Percentiles rank a stretch among this genome's conserved stretches.
Evolutionary conservation across 37 sponge, comb jelly and placozoan genomes (phyloP).

Genomic region (Haliclona indistincta): DNA sequence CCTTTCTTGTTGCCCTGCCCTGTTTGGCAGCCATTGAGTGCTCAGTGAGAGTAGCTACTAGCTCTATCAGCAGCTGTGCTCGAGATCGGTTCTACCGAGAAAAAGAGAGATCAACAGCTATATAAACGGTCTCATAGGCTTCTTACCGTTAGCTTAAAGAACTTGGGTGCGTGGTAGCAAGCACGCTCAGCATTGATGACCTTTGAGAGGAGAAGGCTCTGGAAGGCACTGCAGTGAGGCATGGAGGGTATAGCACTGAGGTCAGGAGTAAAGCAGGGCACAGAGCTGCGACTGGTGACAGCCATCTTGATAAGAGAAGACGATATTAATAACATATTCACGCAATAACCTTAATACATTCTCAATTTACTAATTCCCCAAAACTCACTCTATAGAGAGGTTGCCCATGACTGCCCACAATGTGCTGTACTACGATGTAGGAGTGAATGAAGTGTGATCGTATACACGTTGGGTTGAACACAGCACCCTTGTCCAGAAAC

Average conservation of each 20-base stretch:
- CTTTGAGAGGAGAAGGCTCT: conserved; percentile 81
- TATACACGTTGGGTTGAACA: conserved; percentile 87
- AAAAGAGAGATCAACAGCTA: neutral
- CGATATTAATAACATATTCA: neutral
- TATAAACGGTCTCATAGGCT: conserved; percentile 6
- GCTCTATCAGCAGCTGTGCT: conserved; percentile 55
- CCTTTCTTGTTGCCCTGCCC: conserved; percentile 52
- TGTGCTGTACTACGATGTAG: conserved; percentile 86
- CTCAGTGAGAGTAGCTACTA: conserved; percentile 33
- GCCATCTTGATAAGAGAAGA: conserved; percentile 18
- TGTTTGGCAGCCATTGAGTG: conserved; percentile 37
- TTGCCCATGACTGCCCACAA: conserved; percentile 56
- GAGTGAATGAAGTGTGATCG: conserved; percentile 95
- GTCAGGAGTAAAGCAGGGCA: conserved; percentile 61
- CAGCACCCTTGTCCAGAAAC: conserved; percentile 85
- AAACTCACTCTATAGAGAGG: conserved; percentile 62
- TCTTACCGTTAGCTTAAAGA: conserved; percentile 78
- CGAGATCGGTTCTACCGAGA: conserved; percentile 46
- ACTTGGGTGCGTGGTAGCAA: conserved; percentile 85
- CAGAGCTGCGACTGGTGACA: conserved; percentile 44
- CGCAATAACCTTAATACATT: neutral
- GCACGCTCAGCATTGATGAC: conserved; percentile 90
- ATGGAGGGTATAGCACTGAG: conserved; percentile 50
- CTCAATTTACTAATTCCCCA: no score
- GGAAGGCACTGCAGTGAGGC: conserved; percentile 64